phyloP scores from a whole-genome alignment of 2,113 vertebrate genomes.

The Procavia capensis region DNA sequence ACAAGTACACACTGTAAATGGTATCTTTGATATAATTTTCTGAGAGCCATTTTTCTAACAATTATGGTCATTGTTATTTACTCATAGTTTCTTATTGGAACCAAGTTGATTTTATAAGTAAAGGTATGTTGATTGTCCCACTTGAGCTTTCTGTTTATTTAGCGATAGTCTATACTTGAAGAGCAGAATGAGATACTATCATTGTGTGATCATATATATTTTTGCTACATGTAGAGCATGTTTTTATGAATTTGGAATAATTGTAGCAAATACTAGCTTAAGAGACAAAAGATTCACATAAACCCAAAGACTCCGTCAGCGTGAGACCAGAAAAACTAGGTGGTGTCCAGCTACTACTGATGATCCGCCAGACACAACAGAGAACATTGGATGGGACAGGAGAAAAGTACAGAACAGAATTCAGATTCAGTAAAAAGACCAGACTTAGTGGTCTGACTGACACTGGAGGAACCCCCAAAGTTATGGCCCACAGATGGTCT shows the following conservation, averaged over 20 bases:
- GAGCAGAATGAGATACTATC: not conserved
- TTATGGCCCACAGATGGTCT: too few relatives aligned
- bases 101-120: slow-evolving; percentile 11
- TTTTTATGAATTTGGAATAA: slow-evolving; percentile 14
- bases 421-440: too few relatives aligned
- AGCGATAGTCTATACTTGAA: slow-evolving; percentile 27
- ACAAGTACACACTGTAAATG: not conserved
- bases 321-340: too few relatives aligned
- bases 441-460: too few relatives aligned
- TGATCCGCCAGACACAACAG: too few relatives aligned
- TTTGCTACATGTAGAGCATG: not conserved
- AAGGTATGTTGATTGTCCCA: not conserved
- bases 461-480: too few relatives aligned
- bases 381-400: too few relatives aligned
- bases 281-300: too few relatives aligned
- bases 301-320: too few relatives aligned
- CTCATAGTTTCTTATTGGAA: not conserved
- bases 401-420: too few relatives aligned
- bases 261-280: not conserved
- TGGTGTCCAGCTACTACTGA: too few relatives aligned
- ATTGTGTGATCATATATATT: slow-evolving; percentile 4
- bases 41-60: slow-evolving; percentile 27
- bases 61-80: not conserved
- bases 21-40: not conserved
- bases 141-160: not conserved